Evolutionary conservation across 2,113 vertebrate genomes (phyloP), one percentile per base, ranked within the genome.

Genomic region (Urocynchramus pylzowi): DNA sequence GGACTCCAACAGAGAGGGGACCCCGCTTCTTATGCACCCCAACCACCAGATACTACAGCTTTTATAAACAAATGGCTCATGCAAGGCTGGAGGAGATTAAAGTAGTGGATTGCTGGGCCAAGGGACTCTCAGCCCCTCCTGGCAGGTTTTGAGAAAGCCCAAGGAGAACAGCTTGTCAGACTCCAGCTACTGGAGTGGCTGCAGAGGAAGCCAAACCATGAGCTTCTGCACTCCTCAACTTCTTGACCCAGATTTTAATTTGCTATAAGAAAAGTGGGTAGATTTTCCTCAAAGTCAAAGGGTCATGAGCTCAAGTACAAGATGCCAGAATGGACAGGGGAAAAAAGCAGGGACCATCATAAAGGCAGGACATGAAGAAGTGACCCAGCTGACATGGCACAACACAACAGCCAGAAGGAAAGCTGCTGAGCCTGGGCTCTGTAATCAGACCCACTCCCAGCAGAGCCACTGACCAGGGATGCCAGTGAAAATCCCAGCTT

Each of bases 11-110:
- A 7, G 78, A 73, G 53, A 5, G 0, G 11, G 5, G 5, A 76
- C 8, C 44, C 37, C 1, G 3, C 4, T 42, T 11, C 33, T 20
- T 1, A 2, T 0, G 0, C 49, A 68, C 53, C 59, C 89, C 63
- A 26, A 31, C 7, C 31, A 7, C 39, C 8, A 44, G 19, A 35
- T 5, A 12, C 54, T 73, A 45, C 1, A 50, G 60, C 56, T 47
- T 65, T 54, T 54, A 68, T 16, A 70, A 89, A 81, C 10, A 65
- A 76, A 60, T 20, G 12, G 67, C 74, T 84, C 49, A 75, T 59
- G 81, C 60, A 64, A 73, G 65, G 41, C 76, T 60, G 53, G 68
- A 77, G 79, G 28, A 90, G 67, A 83, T 47, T 42, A 44, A 71
- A 83, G 65, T 15, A 11, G 33, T 71, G 21, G 19, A 59, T 64